Evolutionary conservation across 2,113 vertebrate species (phyloP).

Genomic region (Cyprinus carpio): DNA sequence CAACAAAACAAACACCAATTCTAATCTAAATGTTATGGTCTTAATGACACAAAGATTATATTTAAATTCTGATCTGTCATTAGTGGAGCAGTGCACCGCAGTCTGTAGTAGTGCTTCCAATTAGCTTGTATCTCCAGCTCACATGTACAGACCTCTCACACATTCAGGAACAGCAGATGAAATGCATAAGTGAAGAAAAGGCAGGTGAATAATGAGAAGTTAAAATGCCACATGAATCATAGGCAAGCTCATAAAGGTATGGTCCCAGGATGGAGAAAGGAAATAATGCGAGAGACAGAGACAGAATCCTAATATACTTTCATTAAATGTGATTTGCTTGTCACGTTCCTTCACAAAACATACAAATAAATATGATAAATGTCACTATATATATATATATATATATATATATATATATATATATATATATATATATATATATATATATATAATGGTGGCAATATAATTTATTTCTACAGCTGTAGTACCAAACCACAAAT

Average conservation of each 20-base stretch:
- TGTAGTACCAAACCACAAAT: neutral
- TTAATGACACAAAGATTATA: too few relatives aligned
- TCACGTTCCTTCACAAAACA: conserved; percentile 12
- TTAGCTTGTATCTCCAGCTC: neutral
- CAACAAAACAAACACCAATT: neutral
- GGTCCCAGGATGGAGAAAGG: neutral
- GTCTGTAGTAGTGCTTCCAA: neutral
- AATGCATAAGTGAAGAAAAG: conserved; percentile 22
- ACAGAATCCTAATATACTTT: neutral
- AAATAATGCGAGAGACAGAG: neutral
- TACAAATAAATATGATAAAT: neutral
- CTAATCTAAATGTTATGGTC: neutral
- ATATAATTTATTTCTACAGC: conserved; percentile 9
- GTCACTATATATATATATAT: too few relatives aligned
- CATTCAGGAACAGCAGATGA: conserved; percentile 3
- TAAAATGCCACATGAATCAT: conserved; percentile 42
- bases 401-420: too few relatives aligned
- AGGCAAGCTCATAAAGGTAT: neutral
- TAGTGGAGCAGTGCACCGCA: neutral
- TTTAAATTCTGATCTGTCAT: neutral
- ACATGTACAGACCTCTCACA: neutral
- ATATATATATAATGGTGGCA: neutral
- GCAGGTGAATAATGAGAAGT: conserved; percentile 12
- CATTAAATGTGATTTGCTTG: neutral
- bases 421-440: too few relatives aligned